Conservation (phyloP, 2,113 vertebrate genomes). For the Nymphicus hollandicus region DNA sequence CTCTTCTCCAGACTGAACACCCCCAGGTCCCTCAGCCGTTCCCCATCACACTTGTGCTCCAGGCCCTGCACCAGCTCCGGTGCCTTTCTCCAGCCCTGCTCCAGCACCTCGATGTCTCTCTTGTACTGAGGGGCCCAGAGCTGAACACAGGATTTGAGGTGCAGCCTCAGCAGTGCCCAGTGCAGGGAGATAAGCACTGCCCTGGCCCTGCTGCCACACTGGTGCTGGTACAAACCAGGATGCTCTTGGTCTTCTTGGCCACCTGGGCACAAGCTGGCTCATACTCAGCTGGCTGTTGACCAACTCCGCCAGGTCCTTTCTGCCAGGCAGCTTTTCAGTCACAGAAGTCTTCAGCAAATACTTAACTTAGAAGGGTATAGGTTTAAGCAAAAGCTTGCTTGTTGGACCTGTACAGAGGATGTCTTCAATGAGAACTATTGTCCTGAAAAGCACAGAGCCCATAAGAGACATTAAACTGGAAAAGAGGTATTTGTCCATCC, state of each 20-base stretch:
- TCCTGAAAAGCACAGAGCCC: background rate
- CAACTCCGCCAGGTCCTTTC: background rate
- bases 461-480: background rate
- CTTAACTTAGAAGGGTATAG: background rate
- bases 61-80: background rate
- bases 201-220: background rate
- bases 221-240: background rate
- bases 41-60: background rate
- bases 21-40: background rate
- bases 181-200: background rate
- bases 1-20: background rate
- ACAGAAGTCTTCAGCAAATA: background rate
- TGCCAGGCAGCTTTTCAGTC: background rate
- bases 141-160: accelerated
- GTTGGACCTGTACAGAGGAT: background rate
- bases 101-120: background rate
- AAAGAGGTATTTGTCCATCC: background rate
- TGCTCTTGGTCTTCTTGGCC: background rate
- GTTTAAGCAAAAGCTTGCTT: background rate
- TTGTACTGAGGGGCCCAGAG: background rate
- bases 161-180: accelerated
- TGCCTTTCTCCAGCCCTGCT: accelerated
- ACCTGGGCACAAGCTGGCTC: accelerated
- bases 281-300: background rate
- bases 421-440: background rate